phyloP scores from a whole-genome alignment of 1,140 invertebrate genomes.

The Caenorhabditis latens region DNA sequence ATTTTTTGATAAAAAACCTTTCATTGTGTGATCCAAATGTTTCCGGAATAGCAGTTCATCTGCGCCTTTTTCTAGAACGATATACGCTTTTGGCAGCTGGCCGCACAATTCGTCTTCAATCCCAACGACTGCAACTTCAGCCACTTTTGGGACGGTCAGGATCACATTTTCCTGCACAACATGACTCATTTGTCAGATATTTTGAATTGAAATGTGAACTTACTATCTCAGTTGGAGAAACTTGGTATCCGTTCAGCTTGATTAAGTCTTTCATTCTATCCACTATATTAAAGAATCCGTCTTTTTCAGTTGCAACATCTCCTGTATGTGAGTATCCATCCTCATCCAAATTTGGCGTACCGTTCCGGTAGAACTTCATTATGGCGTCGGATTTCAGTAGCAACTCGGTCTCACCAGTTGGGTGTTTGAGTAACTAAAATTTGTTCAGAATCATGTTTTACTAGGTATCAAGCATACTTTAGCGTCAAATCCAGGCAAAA shows the following conservation, averaged over 20 bases:
- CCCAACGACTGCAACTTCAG: slow-evolving; percentile 86
- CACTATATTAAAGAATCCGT: slow-evolving; percentile 83
- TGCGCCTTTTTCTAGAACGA: slow-evolving; percentile 79
- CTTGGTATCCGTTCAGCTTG: slow-evolving; percentile 89
- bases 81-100: slow-evolving; percentile 85
- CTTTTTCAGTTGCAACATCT: slow-evolving; percentile 80
- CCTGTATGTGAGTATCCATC: slow-evolving; percentile 86
- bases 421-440: slow-evolving; percentile 75
- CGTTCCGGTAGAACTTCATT: slow-evolving; percentile 84
- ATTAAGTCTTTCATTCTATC: slow-evolving; percentile 90
- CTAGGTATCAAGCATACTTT: slow-evolving; percentile 78
- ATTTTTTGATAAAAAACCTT: slow-evolving; percentile 21
- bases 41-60: slow-evolving; percentile 2
- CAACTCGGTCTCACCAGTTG: slow-evolving; percentile 77
- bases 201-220: background rate
- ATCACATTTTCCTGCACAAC: slow-evolving; percentile 83
- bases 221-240: slow-evolving; percentile 72
- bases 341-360: slow-evolving; percentile 82
- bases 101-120: slow-evolving; percentile 83
- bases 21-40: slow-evolving; percentile 43
- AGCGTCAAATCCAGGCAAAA: slow-evolving; percentile 73
- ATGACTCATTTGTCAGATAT: background rate
- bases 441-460: no score
- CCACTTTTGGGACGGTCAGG: slow-evolving; percentile 83
- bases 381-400: slow-evolving; percentile 78